Conservation (phyloP, 2,113 vertebrate genomes). For the Glareola pratincola region DNA sequence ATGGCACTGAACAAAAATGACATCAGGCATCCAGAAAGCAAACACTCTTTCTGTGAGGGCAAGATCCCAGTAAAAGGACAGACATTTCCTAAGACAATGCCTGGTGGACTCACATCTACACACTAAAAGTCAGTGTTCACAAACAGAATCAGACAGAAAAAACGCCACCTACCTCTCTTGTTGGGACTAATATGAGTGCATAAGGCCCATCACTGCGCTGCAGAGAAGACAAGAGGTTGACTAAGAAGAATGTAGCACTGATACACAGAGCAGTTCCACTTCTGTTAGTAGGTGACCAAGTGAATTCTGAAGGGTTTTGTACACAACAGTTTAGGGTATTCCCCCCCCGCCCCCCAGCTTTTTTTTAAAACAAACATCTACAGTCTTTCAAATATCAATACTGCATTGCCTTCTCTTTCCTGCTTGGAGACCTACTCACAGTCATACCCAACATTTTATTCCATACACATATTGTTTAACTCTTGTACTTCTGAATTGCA, state of each 20-base stretch:
- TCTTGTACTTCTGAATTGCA: neutral
- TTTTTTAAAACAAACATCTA: too few relatives aligned
- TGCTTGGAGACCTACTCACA: neutral
- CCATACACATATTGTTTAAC: neutral
- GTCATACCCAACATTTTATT: neutral
- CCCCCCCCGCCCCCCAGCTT: neutral
- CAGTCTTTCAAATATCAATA: neutral
- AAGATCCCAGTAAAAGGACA: neutral
- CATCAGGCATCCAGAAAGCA: neutral
- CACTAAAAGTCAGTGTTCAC: neutral
- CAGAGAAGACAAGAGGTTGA: neutral
- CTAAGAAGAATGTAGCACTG: neutral
- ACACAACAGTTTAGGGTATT: neutral
- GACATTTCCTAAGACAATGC: rapidly evolving
- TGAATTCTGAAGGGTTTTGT: neutral
- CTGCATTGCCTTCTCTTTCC: neutral
- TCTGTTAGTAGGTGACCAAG: neutral
- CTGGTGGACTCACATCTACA: neutral
- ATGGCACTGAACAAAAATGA: neutral
- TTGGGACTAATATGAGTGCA: slow-evolving; percentile 90
- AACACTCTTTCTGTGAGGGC: neutral
- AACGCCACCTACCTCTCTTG: slow-evolving; percentile 86
- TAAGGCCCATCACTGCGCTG: slow-evolving; percentile 90
- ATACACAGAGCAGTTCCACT: neutral
- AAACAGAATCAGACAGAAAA: neutral